Evolutionary conservation across 1,140 invertebrate genomes (phyloP).

Genomic region (Ylistrum balloti): DNA sequence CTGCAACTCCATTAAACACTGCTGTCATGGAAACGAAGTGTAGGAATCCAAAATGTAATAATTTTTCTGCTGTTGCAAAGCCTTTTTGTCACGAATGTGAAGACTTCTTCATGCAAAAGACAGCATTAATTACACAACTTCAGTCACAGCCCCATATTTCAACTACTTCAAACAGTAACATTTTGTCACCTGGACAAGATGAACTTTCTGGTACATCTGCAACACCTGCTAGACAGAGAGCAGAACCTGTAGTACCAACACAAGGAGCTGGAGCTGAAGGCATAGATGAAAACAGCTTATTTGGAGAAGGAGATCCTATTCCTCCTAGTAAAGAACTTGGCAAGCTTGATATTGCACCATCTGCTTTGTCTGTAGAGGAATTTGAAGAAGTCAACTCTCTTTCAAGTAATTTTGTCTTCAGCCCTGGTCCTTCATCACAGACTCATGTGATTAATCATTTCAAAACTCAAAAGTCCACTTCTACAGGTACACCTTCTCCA

Average conservation of each 20-base stretch:
- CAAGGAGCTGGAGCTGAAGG: constrained; percentile 17
- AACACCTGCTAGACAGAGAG: neutral
- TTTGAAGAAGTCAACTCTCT: constrained; percentile 16
- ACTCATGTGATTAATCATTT: constrained; percentile 49
- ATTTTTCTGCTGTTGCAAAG: neutral
- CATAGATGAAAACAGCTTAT: constrained; percentile 45
- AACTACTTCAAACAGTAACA: neutral
- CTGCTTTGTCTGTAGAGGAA: neutral
- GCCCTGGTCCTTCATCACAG: constrained; percentile 51
- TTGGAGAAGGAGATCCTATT: constrained; percentile 37
- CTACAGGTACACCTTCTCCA: constrained; percentile 42
- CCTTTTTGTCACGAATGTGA: neutral
- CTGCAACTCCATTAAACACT: neutral
- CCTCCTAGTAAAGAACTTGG: neutral
- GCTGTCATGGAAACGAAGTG: neutral
- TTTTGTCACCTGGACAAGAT: neutral
- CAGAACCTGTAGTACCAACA: constrained; percentile 32
- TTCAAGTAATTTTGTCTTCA: neutral
- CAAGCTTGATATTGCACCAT: constrained; percentile 19
- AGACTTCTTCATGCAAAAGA: neutral
- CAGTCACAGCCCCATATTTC: neutral
- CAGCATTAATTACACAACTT: neutral
- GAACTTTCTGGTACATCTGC: neutral
- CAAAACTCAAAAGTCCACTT: neutral
- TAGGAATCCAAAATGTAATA: constrained; percentile 17